phyloP scores from a whole-genome alignment of 1,140 invertebrate species.

The Drosophila gunungcola region DNA sequence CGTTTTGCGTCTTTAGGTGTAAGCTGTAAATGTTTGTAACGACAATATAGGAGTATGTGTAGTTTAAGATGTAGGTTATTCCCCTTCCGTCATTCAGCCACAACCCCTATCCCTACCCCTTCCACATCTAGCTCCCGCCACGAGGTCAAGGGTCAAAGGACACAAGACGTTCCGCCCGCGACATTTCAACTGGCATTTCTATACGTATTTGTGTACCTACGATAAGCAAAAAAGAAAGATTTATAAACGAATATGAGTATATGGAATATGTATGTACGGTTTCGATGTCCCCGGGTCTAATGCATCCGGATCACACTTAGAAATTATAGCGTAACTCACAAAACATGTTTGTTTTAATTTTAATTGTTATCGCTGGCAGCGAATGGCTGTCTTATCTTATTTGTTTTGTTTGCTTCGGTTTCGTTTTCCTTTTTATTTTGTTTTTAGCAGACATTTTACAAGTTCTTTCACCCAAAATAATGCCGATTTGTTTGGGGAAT shows the following conservation, averaged over 20 bases:
- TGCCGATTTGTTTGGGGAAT: slow-evolving; percentile 30
- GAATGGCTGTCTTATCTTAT: slow-evolving; percentile 5
- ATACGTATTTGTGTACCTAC: slow-evolving; percentile 40
- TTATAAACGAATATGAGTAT: slow-evolving; percentile 6
- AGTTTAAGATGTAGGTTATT: slow-evolving; percentile 14
- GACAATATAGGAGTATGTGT: slow-evolving; percentile 39
- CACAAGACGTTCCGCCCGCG: slow-evolving; percentile 15
- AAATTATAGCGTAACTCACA: slow-evolving; percentile 43
- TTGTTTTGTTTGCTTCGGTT: slow-evolving; percentile 37
- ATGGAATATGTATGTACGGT: slow-evolving; percentile 16
- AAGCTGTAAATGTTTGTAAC: slow-evolving; percentile 48
- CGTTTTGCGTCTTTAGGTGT: slow-evolving; percentile 11
- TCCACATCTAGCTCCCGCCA: background rate
- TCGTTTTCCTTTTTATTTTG: background rate
- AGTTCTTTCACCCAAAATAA: slow-evolving; percentile 1
- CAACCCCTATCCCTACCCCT: background rate
- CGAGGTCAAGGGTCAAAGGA: slow-evolving; percentile 14
- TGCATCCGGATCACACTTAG: slow-evolving; percentile 9
- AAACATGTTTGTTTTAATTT: slow-evolving; percentile 15
- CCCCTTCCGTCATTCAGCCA: no score
- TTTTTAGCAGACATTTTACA: slow-evolving; percentile 4
- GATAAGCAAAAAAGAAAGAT: slow-evolving; percentile 9
- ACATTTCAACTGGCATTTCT: slow-evolving; percentile 22
- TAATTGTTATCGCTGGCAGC: slow-evolving; percentile 37
- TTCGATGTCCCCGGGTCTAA: slow-evolving; percentile 22